Base-by-base conservation (phyloP, 2,888 invertebrate species). In the Caenorhabditis sp. region DNA sequence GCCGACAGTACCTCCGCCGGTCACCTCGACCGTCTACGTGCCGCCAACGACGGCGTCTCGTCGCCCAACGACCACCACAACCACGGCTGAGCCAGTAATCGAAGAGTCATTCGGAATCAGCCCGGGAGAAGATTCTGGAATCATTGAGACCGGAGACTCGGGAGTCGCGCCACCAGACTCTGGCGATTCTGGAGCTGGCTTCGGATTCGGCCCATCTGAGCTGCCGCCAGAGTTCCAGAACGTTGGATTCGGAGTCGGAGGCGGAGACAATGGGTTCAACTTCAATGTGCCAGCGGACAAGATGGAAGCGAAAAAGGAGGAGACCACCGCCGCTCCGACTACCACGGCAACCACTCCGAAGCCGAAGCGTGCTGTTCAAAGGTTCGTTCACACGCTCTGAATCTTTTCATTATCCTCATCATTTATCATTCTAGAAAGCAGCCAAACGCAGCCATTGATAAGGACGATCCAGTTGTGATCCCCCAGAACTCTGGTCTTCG, bases 401-500 rank as follows among this genome's bases (percentile, higher is more conserved):
- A 30, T 43, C 22, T 13, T 17, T 41, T n/a, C 20, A 45, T 26
- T 15, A 8, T 17, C 30, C 0, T 13, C 2, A 11, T 26, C 13
- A 11, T 20, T 24, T 9, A 8, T 35, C 1, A 50, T 65, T 76
- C 13, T 59, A 81, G 82, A 63, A 82, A 82, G 55, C 82, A 77
- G 53, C 80, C 82, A 20, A 78, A 77, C 17, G 66, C 72, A 11
- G 73, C 62, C 0, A 45, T 78, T n/a, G 80, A 72, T 37, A 77
- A 79, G 27, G 80, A 80, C 48, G 76, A 73, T 6, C 53, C 66
- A 3, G 79, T 53, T 13, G 80, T 87, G 22, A 86, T 88, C 32
- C 88, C 88, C 46, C 84, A 86, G 59, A 87, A 88, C 62, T 88
- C 87, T 5, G 88, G 88, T 8, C 83, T 88, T 3, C 81, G 87